Base-by-base conservation (phyloP, 2,888 invertebrate genomes). In the Drosophila subsilvestris region DNA sequence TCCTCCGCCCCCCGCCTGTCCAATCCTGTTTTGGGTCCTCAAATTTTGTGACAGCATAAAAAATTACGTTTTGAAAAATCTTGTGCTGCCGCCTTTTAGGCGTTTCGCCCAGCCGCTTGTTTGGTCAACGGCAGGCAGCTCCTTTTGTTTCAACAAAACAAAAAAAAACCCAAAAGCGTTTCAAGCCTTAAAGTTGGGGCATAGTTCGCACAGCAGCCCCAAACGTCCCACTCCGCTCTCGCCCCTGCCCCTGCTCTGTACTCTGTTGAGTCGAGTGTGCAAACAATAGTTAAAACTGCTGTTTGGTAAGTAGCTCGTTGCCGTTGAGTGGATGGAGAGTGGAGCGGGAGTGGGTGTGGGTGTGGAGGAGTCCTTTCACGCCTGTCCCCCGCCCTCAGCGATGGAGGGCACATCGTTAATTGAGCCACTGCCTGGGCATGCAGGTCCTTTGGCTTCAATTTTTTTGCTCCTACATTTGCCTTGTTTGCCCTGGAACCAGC, bases 271-370 rank as follows among this genome's bases (percentile, higher is more conserved):
- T 66, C 54, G 76, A 78, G 81, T 87, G 86, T 75, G 86, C 82
- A 86, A 89, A 86, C 86, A 89, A 86, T 83, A 89, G 86, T 88
- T 86, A 83, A 86, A 86, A 89, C 89, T 86, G 88, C 88, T 86
- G 88, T 82, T 78, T 63, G 78, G 74, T 76, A 80, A 88, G 83
- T 78, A 88, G 80, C 82, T 76, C 63, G 44, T 47, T 50, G 71
- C 50, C 65, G 14, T 37, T n/a, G 37, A 37, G 37, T 37, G 37
- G 37, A 14, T 6, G 37, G 37, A 6, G 37, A 6, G 27, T 37
- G 37, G 37, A 14, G 37, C 2, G 12, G 32, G 29, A 4, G 12
- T 1, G 10, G 29, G 10, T 2, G 29, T 29, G 29, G 25, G 25
- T 6, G 29, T 29, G 29, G 12, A 3, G 10, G 10, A 14, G 37